phyloP scores from a whole-genome alignment of 2,797 vertebrate genomes.

The Dendrocincla tyrannina region DNA sequence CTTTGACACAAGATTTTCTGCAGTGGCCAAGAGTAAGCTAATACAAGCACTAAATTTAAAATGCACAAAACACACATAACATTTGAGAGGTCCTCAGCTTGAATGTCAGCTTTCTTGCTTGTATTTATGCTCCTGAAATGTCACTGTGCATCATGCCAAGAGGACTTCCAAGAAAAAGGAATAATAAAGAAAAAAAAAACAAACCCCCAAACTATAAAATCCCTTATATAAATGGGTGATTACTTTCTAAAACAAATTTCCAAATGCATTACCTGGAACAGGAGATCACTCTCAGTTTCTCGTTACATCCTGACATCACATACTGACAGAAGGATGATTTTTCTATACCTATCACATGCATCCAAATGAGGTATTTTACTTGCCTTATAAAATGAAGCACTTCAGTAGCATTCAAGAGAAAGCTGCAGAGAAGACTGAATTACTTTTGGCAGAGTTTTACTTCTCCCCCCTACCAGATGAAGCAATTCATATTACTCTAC shows the following conservation, averaged over 20 bases:
- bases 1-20: not conserved
- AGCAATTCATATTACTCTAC: not conserved
- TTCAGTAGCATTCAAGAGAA: not conserved
- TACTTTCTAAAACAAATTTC: conserved; percentile 43
- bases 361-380: not conserved
- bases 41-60: not conserved
- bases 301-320: conserved; percentile 10
- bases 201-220: not conserved
- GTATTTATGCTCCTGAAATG: conserved; percentile 44
- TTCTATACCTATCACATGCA: not conserved
- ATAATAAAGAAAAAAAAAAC: not conserved
- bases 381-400: not conserved
- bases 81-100: not conserved
- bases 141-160: not conserved
- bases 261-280: conserved; percentile 29
- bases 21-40: not conserved
- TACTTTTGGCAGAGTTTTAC: not conserved
- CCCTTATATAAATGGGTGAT: conserved; percentile 41
- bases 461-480: not conserved
- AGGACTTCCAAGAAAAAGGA: not conserved
- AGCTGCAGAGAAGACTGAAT: not conserved
- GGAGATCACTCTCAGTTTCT: conserved; percentile 49
- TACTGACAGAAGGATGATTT: not conserved
- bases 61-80: not conserved
- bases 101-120: not conserved